Evolutionary conservation across 2,888 invertebrate genomes (phyloP).

Genomic region (Mesorhabditis spiculigera): DNA sequence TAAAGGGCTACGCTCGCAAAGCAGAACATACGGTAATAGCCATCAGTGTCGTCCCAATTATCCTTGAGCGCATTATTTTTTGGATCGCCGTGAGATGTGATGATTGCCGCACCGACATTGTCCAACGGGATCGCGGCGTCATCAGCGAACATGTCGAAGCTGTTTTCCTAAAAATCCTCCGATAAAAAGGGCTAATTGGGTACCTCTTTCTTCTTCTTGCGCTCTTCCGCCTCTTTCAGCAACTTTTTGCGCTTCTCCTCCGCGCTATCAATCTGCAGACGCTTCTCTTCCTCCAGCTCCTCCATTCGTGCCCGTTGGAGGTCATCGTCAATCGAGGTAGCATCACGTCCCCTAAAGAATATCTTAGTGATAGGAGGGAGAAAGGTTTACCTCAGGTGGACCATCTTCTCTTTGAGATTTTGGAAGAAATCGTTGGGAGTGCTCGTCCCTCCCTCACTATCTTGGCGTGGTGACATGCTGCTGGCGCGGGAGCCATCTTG

Average conservation of each 20-base stretch:
- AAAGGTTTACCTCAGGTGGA: slow-evolving; percentile 25
- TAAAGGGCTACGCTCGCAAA: slow-evolving; percentile 5
- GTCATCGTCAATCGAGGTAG: slow-evolving; percentile 18
- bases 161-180: slow-evolving; percentile 8
- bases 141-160: slow-evolving; percentile 58
- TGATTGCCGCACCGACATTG: background rate
- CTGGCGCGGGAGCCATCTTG: slow-evolving; percentile 16
- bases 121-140: slow-evolving; percentile 47
- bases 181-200: slow-evolving; percentile 10
- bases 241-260: slow-evolving; percentile 43
- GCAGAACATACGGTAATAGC: slow-evolving; percentile 77
- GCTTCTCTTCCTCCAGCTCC: slow-evolving; percentile 19
- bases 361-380: background rate
- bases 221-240: slow-evolving; percentile 47
- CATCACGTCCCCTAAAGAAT: slow-evolving; percentile 18
- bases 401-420: slow-evolving; percentile 49
- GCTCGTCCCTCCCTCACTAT: slow-evolving; percentile 16
- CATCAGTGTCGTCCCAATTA: slow-evolving; percentile 99
- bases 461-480: slow-evolving; percentile 27
- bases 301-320: slow-evolving; percentile 22
- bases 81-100: slow-evolving; percentile 68
- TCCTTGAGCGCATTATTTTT: slow-evolving; percentile 79
- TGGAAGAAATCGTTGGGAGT: slow-evolving; percentile 45
- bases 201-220: slow-evolving; percentile 13
- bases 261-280: slow-evolving; percentile 11